A percentile compares a stretch with the other conserved stretches of the same genome.
Evolutionary conservation across 2,888 invertebrate species (phyloP).

Genomic region (Miltochrista miniata): DNA sequence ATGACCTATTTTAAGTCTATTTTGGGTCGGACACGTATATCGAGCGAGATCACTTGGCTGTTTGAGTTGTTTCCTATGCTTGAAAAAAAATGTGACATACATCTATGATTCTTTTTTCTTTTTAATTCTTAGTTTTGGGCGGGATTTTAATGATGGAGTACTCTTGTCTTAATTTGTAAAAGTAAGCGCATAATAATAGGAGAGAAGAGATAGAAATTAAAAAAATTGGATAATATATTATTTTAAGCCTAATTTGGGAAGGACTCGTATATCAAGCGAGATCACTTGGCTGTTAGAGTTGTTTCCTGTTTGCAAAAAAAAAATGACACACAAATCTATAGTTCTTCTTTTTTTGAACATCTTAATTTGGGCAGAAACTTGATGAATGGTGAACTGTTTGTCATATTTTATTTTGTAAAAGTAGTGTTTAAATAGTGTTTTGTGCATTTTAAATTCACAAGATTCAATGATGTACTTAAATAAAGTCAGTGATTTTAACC

Average conservation of each 20-base stretch:
- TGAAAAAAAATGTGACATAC: constrained; percentile 36
- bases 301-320: constrained; percentile 39
- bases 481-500: too few relatives aligned
- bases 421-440: too few relatives aligned
- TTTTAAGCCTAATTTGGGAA: constrained; percentile 61
- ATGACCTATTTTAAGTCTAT: constrained; percentile 69
- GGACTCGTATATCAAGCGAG: constrained; percentile 40
- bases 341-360: constrained; percentile 31
- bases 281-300: constrained; percentile 43
- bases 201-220: too few relatives aligned
- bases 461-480: too few relatives aligned
- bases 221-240: too few relatives aligned
- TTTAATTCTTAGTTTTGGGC: not conserved
- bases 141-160: constrained; percentile 17
- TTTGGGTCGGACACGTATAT: constrained; percentile 46
- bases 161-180: constrained; percentile 61
- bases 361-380: too few relatives aligned
- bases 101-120: constrained; percentile 26
- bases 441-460: too few relatives aligned
- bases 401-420: too few relatives aligned
- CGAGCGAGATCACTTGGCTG: constrained; percentile 46
- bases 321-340: constrained; percentile 28
- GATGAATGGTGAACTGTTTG: too few relatives aligned
- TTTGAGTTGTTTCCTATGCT: constrained; percentile 37
- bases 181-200: too few relatives aligned